Conservation (phyloP, 2,888 invertebrate genomes). For the Melieria crassipennis region DNA sequence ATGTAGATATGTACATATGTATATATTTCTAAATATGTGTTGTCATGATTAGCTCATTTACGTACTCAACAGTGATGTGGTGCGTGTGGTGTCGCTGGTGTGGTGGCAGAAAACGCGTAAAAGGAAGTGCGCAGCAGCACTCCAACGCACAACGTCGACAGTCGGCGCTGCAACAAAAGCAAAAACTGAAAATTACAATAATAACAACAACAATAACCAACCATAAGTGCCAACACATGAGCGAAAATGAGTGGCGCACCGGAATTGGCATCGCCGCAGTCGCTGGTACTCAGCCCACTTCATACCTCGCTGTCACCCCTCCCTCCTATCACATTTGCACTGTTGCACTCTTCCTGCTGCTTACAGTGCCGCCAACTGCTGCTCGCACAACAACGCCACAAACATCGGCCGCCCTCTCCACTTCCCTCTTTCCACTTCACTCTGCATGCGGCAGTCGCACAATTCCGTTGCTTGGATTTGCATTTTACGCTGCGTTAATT, state of each 20-base stretch:
- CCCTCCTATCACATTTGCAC: too few relatives aligned
- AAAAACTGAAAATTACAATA: constrained; percentile 15
- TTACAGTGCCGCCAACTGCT: background rate
- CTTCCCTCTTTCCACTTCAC: too few relatives aligned
- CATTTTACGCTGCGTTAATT: background rate
- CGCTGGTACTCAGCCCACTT: background rate
- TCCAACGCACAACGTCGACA: background rate
- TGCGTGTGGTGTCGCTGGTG: too few relatives aligned
- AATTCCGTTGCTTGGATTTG: too few relatives aligned
- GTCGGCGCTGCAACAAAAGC: background rate
- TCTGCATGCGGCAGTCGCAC: too few relatives aligned
- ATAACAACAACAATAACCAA: constrained; percentile 12
- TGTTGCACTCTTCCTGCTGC: background rate
- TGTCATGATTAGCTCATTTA: background rate
- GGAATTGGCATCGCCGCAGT: background rate
- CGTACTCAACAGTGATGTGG: too few relatives aligned
- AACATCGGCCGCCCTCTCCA: background rate
- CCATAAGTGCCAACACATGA: background rate
- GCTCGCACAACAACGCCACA: background rate
- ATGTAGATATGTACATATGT: too few relatives aligned
- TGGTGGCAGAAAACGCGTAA: too few relatives aligned
- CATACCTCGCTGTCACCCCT: too few relatives aligned
- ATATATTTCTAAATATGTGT: background rate
- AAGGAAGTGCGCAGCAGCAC: background rate
- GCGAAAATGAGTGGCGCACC: background rate